Evolutionary conservation across 2,888 invertebrate species (phyloP).

Genomic region (Leucania comma): DNA sequence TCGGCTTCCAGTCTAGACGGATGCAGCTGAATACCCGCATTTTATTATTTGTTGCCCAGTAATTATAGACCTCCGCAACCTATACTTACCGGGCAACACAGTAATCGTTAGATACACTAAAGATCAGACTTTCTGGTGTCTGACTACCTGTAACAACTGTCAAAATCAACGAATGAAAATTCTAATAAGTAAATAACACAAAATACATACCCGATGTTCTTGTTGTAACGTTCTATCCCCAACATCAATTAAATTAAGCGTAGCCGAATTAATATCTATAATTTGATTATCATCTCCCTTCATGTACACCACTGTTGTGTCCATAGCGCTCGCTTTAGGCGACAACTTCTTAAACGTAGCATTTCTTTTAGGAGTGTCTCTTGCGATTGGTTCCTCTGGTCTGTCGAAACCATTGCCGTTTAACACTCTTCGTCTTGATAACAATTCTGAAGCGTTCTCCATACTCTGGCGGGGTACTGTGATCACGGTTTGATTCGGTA

Average conservation of each 20-base stretch:
- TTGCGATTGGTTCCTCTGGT: slow-evolving; percentile 75
- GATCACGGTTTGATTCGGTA: slow-evolving; percentile 84
- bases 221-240: slow-evolving; percentile 76
- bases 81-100: too few relatives aligned
- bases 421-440: slow-evolving; percentile 81
- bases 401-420: slow-evolving; percentile 76
- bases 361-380: slow-evolving; percentile 83
- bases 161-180: too few relatives aligned
- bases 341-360: slow-evolving; percentile 84
- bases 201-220: slow-evolving; percentile 72
- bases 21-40: too few relatives aligned
- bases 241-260: slow-evolving; percentile 82
- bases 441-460: slow-evolving; percentile 85
- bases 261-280: slow-evolving; percentile 88
- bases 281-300: slow-evolving; percentile 80
- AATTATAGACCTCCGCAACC: too few relatives aligned
- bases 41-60: too few relatives aligned
- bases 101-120: too few relatives aligned
- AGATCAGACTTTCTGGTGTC: too few relatives aligned
- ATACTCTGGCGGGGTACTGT: slow-evolving; percentile 84
- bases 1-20: too few relatives aligned
- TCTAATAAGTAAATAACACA: not conserved
- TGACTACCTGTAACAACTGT: too few relatives aligned
- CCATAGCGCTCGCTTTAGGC: slow-evolving; percentile 79
- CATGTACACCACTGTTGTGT: slow-evolving; percentile 81